Base-by-base conservation (phyloP, 1,140 invertebrate species). In the Lucilia sericata region DNA sequence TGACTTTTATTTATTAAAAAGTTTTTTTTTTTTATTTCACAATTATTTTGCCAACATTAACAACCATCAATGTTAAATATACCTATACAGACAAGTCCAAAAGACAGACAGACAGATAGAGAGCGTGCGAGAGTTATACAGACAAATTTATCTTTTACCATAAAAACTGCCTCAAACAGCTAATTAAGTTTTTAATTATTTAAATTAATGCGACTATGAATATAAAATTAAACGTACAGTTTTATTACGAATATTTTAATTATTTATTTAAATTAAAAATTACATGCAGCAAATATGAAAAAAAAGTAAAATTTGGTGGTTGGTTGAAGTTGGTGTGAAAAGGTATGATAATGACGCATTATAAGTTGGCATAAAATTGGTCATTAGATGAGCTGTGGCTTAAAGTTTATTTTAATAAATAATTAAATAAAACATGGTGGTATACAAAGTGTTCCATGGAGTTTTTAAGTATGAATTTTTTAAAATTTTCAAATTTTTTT, bases 1-100 rank as follows among this genome's bases (percentile, higher is more conserved):
- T 80, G 76, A 80, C 76, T 80, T 80, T 80, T 80, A 70, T 70
- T 70, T 70, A 70, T 70, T 19, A 70, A 70, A 70, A 70, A 21
- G 0, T 80, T 5, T 78, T 78, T 80, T 8, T 25, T 4, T 47
- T 19, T 49, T 34, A 1, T 51, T 42, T 47, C 25, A 9, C 42
- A 17, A 21, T 80, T 47, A 10, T 75, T 75, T 47, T 78, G 12
- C 75, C 74, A 14, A 14, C 51, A 60, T 60, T 70, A n/a, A n/a
- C n/a, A n/a, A n/a, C 65, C 65, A 70, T 70, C 65, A 70, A 70
- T 60, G 55, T 60, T 60, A n/a, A 17, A n/a, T 30, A n/a, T 1
- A 60, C 7, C 13, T 60, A n/a, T 60, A n/a, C 12, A 14, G 13
- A 60, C 14, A 17, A 17, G 14, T 30, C 25, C 25, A 3, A 17